Conservation (phyloP, 2,113 vertebrate species). For the Mobula birostris region DNA sequence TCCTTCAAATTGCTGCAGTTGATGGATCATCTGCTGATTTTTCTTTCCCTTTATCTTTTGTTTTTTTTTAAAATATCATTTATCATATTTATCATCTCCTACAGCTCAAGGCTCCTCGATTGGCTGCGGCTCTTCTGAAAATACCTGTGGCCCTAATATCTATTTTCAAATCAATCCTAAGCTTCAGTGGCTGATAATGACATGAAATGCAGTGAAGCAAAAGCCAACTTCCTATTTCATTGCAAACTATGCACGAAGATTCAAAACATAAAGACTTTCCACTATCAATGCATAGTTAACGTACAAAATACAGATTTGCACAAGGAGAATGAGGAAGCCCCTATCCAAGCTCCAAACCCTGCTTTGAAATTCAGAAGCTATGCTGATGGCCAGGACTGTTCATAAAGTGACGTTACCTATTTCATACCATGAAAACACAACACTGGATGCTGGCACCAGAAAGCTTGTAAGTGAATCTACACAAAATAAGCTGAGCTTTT, state of each 20-base stretch:
- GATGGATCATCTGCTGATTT: not conserved
- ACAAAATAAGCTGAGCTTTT: not conserved
- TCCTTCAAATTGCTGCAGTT: not conserved
- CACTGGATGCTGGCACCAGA: too few relatives aligned
- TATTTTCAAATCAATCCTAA: not conserved
- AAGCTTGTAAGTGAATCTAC: too few relatives aligned
- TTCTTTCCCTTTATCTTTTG: not conserved
- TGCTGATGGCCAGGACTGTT: too few relatives aligned
- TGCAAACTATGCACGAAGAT: not conserved
- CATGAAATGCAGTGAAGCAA: not conserved
- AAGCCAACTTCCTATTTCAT: not conserved
- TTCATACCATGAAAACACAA: too few relatives aligned
- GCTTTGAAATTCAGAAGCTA: not conserved
- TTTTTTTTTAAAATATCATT: not conserved
- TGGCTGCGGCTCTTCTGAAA: not conserved
- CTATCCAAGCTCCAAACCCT: not conserved
- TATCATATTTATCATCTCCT: not conserved
- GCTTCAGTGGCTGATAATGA: not conserved
- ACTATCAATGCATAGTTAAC: not conserved
- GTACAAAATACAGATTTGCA: not conserved
- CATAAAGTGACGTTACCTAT: too few relatives aligned
- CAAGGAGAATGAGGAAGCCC: not conserved
- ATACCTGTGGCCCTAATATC: not conserved
- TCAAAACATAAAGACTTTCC: not conserved
- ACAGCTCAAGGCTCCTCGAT: not conserved